phyloP scores from a whole-genome alignment of 2,888 invertebrate species.

The Xanthorhoe spadicearia region DNA sequence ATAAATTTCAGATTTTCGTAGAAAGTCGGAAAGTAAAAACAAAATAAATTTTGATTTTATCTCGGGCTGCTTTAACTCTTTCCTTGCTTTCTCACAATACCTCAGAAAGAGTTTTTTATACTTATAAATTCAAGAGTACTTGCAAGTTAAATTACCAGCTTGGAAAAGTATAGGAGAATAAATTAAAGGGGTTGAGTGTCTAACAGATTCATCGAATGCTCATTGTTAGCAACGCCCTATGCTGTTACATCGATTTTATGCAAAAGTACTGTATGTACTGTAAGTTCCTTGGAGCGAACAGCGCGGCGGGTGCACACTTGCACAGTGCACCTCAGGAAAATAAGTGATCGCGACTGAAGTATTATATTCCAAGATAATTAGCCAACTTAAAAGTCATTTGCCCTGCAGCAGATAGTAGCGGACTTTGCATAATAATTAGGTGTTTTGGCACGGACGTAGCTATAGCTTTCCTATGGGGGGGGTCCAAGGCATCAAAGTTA shows the following conservation, averaged over 20 bases:
- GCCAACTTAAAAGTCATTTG: no score
- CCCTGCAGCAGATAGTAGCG: no score
- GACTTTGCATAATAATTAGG: no score
- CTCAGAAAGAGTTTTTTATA: not conserved
- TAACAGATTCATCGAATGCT: conserved; percentile 33
- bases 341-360: conserved; percentile 7
- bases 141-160: conserved; percentile 7
- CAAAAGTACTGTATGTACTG: conserved; percentile 80
- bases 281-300: conserved; percentile 62
- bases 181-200: conserved; percentile 18
- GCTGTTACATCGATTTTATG: conserved; percentile 76
- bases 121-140: conserved; percentile 4
- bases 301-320: conserved; percentile 55
- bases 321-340: conserved; percentile 17
- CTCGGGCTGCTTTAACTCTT: conserved; percentile 11
- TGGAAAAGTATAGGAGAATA: not conserved
- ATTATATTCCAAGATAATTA: conserved; percentile 4
- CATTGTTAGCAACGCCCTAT: conserved; percentile 50
- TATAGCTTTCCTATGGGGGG: no score
- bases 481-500: no score
- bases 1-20: conserved; percentile 12
- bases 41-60: conserved; percentile 17
- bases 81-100: not conserved
- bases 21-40: conserved; percentile 1
- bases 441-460: no score